Evolutionary conservation across 2,797 vertebrate genomes (phyloP).

Genomic region (Carduelis carduelis): DNA sequence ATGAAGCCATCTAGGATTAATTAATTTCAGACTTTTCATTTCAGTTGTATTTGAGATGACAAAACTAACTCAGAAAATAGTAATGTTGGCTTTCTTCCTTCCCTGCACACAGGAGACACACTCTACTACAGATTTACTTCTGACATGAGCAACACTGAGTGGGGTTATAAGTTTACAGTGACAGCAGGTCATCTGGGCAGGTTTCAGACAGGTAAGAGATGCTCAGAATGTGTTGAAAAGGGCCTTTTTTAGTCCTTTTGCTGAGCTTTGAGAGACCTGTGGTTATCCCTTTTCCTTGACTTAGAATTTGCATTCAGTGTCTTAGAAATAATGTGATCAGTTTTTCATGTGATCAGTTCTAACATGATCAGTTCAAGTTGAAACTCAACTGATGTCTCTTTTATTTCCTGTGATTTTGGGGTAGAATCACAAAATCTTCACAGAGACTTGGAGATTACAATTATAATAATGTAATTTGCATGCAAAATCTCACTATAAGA

Average conservation of each 20-base stretch:
- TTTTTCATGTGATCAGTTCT: background rate
- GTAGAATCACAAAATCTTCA: background rate
- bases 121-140: constrained; percentile 93
- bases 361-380: background rate
- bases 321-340: background rate
- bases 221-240: background rate
- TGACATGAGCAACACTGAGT: constrained; percentile 98
- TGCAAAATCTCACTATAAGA: background rate
- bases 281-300: background rate
- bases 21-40: background rate
- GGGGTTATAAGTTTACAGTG: constrained; percentile 97
- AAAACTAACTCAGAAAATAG: background rate
- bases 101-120: constrained; percentile 82
- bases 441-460: background rate
- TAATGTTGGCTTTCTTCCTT: background rate
- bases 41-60: background rate
- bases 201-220: constrained; percentile 90
- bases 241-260: background rate
- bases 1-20: background rate
- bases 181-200: constrained; percentile 93
- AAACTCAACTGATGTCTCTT: background rate
- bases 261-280: background rate
- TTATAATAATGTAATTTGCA: background rate
- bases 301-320: background rate
- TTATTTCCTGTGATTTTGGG: background rate